Evolutionary conservation across 2,797 vertebrate species (phyloP), one percentile per base, ranked within the genome.

Genomic region (Enteromius unitaeniatus): DNA sequence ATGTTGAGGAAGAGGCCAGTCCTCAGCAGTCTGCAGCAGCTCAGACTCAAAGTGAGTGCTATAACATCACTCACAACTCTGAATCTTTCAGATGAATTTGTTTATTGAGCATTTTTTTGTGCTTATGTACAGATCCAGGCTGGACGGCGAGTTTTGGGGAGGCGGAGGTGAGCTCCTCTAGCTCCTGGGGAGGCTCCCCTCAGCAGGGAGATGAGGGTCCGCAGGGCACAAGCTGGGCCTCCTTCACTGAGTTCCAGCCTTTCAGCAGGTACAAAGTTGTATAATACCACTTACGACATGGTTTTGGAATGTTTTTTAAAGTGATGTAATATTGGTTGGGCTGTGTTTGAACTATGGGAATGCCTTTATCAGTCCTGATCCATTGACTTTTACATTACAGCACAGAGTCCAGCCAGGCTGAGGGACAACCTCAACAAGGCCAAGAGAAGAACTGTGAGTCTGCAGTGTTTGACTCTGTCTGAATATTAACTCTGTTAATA

Each of bases 191-290:
- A 77, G 88, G 93, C 1, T 86, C 93, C 13, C 45, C 92, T 0
- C 75, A 79, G 78, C 21, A 87, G 81, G 75, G 91, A 78, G 21
- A 42, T 8, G 51, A 89, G 2, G 75, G 93, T 11, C 83, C 72
- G 2, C 95, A 96, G 84, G 95, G 92, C 79, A 95, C 95, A 21
- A 95, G 96, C 85, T 98, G 97, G 98, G 97, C 97, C 83, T 96
- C 94, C 88, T 99, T 99, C 86, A 95, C 96, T 0, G 96, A 97
- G 93, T 98, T 98, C 90, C 97, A 98, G 90, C 96, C 97, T 34
- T 97, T 97, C 90, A 96, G 95, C 87, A 96, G 97, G 97, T 98
- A 80, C 73, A 34, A 15, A 23, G 14, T 28, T 19, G 10, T 23
- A 21, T 62, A 19, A 11, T 77, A 10, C 34, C 28, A 26, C n/a